Evolutionary conservation across 2,113 vertebrate species (phyloP).

Genomic region (Entelurus aequoreus): DNA sequence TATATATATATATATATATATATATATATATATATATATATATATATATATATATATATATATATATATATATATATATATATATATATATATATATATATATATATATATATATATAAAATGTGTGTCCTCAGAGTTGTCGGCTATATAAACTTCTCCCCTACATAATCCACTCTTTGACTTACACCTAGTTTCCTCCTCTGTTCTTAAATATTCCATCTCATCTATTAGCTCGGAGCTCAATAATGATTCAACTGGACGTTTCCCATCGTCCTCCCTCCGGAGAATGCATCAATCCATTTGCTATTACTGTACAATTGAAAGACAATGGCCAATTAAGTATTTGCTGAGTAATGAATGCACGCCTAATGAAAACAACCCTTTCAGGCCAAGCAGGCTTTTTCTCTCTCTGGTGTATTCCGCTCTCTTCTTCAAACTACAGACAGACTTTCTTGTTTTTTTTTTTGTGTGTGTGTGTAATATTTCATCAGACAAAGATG

Average conservation of each 20-base stretch:
- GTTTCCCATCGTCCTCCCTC: conserved; percentile 49
- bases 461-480: not conserved
- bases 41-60: no score
- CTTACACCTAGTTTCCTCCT: conserved; percentile 25
- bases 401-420: conserved; percentile 11
- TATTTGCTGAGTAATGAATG: conserved; percentile 67
- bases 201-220: conserved; percentile 42
- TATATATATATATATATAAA: no score
- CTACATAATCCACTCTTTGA: conserved; percentile 39
- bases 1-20: no score
- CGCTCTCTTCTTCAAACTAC: conserved; percentile 1
- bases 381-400: conserved; percentile 11
- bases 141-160: conserved; percentile 19
- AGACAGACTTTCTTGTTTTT: conserved; percentile 1
- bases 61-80: no score
- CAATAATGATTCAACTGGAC: conserved; percentile 37
- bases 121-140: not conserved
- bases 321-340: conserved; percentile 64
- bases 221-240: conserved; percentile 37
- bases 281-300: conserved; percentile 67
- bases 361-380: conserved; percentile 41
- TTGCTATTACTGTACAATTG: conserved; percentile 65
- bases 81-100: no score
- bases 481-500: not conserved
- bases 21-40: no score